Percentiles rank a stretch among this genome's conserved stretches.
phyloP scores from a whole-genome alignment of 2,888 invertebrate species.

The Gandaritis pyraliata region DNA sequence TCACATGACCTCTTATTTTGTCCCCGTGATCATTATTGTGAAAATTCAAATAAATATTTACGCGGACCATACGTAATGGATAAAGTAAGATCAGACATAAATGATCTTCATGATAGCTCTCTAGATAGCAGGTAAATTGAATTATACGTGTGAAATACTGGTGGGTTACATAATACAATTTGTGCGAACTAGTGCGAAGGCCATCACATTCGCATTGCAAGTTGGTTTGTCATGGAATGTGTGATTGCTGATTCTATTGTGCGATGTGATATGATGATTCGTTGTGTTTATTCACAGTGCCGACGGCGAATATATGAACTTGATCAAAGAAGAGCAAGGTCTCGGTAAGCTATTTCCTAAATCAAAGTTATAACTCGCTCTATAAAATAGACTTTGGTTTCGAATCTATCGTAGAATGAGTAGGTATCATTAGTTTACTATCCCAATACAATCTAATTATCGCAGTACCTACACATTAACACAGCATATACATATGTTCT shows the following conservation, averaged over 20 bases:
- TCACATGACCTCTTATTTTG: slow-evolving; percentile 90
- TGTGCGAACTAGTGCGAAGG: slow-evolving; percentile 64
- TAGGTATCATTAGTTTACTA: not conserved
- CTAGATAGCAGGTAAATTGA: slow-evolving; percentile 85
- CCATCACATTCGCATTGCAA: slow-evolving; percentile 66
- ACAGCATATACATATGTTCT: slow-evolving; percentile 12
- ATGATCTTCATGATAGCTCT: slow-evolving; percentile 85
- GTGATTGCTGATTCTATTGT: slow-evolving; percentile 48
- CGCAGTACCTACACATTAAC: slow-evolving; percentile 17
- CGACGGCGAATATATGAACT: slow-evolving; percentile 74
- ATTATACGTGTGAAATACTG: slow-evolving; percentile 38
- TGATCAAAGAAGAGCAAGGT: slow-evolving; percentile 73
- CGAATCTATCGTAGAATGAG: not conserved
- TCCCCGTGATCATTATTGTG: slow-evolving; percentile 89
- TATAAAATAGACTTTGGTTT: not conserved
- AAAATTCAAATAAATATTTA: slow-evolving; percentile 87
- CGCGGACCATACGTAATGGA: slow-evolving; percentile 67
- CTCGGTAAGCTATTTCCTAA: slow-evolving; percentile 63
- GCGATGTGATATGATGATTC: slow-evolving; percentile 39
- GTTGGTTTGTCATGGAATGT: slow-evolving; percentile 72
- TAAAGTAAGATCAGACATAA: slow-evolving; percentile 81
- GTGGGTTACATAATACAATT: slow-evolving; percentile 71
- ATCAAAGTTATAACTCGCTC: not conserved
- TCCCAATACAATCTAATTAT: slow-evolving; percentile 54
- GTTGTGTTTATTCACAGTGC: slow-evolving; percentile 70